Base-by-base conservation (phyloP, 2,113 vertebrate genomes). In the Sprattus sprattus region DNA sequence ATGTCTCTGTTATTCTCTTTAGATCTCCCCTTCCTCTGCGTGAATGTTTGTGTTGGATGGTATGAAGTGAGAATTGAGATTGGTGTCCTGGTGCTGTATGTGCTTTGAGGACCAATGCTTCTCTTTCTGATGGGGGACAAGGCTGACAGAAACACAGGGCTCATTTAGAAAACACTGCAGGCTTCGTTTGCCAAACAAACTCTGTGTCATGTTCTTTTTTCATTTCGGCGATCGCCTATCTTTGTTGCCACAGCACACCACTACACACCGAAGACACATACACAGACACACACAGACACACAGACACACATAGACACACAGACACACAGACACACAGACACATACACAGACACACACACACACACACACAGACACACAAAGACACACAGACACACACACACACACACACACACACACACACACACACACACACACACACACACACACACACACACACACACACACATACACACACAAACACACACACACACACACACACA, bases 111-210 rank as follows among this genome's bases (percentile, higher is more conserved):
- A 13, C 13, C 64, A 32, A 32, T 71, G 64, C 25, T 10, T 71
- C 13, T 10, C 22, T 71, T 71, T 71, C 64, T 28, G 64, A 71
- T 71, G 64, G 64, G n/a, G 28, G n/a, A 71, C n/a, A 28, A 16
- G 64, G 25, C 64, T 71, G 64, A 71, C 64, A 71, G 64, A 71
- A 71, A 71, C 64, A 71, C n/a, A 10, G n/a, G 25, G 28, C 64
- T 71, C 64, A 71, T 71, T 71, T 71, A 71, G 25, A 32, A 71
- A 71, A 71, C 64, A 71, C 28, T 2, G 64, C 64, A 71, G 64
- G 64, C 32, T 15, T 71, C 10, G n/a, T 32, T 25, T 71, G 64
- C n/a, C 6, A 71, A 71, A 13, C 25, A 32, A 71, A 64, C 13
- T 28, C 64, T 2, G 25, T 15, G 64, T 71, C 64, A 11, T 71